phyloP scores from a whole-genome alignment of 2,888 invertebrate species.

The Parnassius mnemosyne region DNA sequence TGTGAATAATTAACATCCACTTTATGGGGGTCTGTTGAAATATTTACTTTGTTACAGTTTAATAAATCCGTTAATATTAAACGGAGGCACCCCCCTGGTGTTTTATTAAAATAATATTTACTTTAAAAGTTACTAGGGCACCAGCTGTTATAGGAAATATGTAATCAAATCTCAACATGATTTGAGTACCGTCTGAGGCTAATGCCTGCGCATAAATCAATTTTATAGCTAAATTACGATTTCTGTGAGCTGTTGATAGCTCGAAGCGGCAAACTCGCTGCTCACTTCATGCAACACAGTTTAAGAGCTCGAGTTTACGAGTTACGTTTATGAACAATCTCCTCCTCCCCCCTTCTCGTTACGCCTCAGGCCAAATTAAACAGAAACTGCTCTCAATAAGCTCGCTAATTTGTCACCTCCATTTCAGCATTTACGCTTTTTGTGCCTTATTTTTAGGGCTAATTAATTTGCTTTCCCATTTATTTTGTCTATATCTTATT shows the following conservation, averaged over 20 bases:
- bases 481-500: too few relatives aligned
- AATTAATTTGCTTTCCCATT: too few relatives aligned
- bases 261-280: slow-evolving; percentile 27
- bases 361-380: slow-evolving; percentile 48
- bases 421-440: slow-evolving; percentile 31
- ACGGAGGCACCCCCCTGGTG: background rate
- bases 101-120: slow-evolving; percentile 2
- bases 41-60: too few relatives aligned
- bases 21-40: background rate
- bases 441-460: background rate
- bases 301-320: slow-evolving; percentile 26
- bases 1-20: slow-evolving; percentile 9
- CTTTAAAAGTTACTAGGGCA: slow-evolving; percentile 15
- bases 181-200: slow-evolving; percentile 11
- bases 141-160: slow-evolving; percentile 18
- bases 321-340: slow-evolving; percentile 32
- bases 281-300: slow-evolving; percentile 28
- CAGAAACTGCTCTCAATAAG: slow-evolving; percentile 49
- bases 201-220: slow-evolving; percentile 11
- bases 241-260: slow-evolving; percentile 30
- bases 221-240: slow-evolving; percentile 24
- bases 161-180: slow-evolving; percentile 12
- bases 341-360: slow-evolving; percentile 12
- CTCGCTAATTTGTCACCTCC: slow-evolving; percentile 54
- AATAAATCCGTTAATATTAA: too few relatives aligned